These are phyloP conservation scores for Plestiodon gilberti DNA, from an alignment of 2,113 vertebrate species.

Conservation along the genomic window DNA sequence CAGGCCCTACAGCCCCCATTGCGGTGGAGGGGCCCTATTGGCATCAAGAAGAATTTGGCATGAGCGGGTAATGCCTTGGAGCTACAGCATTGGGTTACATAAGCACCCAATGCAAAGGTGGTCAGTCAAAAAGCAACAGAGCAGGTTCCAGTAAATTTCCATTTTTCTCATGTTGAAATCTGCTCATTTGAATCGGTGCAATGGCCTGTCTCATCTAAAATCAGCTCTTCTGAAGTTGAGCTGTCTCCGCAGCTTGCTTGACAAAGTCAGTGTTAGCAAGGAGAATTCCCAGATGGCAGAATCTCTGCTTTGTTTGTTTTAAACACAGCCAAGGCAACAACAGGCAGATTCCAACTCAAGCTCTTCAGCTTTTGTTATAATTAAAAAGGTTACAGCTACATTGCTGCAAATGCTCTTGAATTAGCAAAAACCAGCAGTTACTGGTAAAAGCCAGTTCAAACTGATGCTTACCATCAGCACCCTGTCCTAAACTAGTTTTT, in stretches of 20 bases:
- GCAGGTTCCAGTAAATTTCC: constrained; percentile 2
- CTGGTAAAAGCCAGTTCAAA: neutral
- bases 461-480: neutral
- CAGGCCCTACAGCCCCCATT: neutral
- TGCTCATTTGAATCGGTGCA: neutral
- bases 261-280: constrained; percentile 4
- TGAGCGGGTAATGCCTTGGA: neutral
- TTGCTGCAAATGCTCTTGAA: neutral
- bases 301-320: constrained; percentile 14
- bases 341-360: neutral
- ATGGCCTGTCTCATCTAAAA: neutral
- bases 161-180: neutral
- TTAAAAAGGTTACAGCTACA: neutral
- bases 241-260: constrained; percentile 6
- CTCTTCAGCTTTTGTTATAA: neutral
- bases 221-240: neutral
- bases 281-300: constrained; percentile 10
- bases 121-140: neutral
- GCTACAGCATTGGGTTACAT: neutral
- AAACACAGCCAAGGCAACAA: neutral
- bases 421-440: neutral
- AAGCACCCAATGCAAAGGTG: neutral
- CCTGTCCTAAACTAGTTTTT: neutral
- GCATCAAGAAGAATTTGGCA: neutral
- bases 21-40: neutral